Percentiles rank a stretch among this genome's conserved stretches.
These are phyloP conservation scores for Camelus bactrianus DNA, from an alignment of 2,113 vertebrate species.

Conservation along the genomic window DNA sequence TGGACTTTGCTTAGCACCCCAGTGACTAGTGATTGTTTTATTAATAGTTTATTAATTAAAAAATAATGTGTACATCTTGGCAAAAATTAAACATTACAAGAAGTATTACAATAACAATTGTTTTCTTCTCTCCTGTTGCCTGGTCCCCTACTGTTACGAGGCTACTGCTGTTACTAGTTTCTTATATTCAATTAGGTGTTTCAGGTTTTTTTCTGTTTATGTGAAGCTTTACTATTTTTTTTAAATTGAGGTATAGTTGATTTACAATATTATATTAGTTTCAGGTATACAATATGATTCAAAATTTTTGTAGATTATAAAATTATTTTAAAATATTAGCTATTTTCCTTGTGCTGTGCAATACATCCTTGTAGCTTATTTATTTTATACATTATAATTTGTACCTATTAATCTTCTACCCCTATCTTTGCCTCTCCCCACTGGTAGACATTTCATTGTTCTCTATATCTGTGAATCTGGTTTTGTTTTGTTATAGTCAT, in stretches of 20 bases:
- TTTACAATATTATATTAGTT: background rate
- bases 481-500: background rate
- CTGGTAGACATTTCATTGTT: background rate
- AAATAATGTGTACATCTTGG: slow-evolving; percentile 6
- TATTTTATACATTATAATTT: background rate
- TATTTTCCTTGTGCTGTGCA: background rate
- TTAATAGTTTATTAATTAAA: slow-evolving; percentile 7
- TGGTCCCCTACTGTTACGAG: background rate
- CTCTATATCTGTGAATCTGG: background rate
- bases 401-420: background rate
- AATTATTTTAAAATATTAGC: background rate
- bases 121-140: background rate
- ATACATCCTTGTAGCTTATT: background rate
- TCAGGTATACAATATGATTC: background rate
- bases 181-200: background rate
- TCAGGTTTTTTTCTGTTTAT: background rate
- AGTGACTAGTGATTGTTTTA: background rate
- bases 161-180: background rate
- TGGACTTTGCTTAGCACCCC: background rate
- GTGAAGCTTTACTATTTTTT: background rate
- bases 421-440: background rate
- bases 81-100: slow-evolving; percentile 13
- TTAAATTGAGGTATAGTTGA: background rate
- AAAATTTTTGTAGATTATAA: background rate
- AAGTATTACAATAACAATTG: background rate